Percentiles rank a stretch among this genome's conserved stretches.
Evolutionary conservation across 2,113 vertebrate species (phyloP).

Genomic region (Pteruthius melanotis): DNA sequence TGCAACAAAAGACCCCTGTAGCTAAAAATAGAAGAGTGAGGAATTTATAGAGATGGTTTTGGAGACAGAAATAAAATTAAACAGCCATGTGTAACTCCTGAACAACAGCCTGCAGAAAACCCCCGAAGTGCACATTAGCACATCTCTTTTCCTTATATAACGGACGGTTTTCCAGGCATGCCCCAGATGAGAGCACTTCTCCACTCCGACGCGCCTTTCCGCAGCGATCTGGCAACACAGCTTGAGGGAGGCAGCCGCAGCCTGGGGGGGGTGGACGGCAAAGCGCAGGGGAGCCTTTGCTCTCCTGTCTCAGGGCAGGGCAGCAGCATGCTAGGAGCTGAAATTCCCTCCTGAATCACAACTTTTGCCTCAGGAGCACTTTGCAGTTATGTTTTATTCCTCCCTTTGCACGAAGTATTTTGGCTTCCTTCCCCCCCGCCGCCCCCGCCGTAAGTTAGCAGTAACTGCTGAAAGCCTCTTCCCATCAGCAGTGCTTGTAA

Average conservation of each 20-base stretch:
- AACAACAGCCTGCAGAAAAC: conserved; percentile 50
- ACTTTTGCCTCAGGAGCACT: background rate
- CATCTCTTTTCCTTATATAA: conserved; percentile 32
- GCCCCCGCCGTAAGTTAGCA: background rate
- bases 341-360: background rate
- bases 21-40: conserved; percentile 13
- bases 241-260: conserved; percentile 18
- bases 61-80: conserved; percentile 50
- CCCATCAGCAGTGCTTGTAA: background rate
- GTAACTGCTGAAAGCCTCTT: background rate
- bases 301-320: background rate
- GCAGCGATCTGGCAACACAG: background rate
- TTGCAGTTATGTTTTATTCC: background rate
- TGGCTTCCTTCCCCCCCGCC: background rate
- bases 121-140: conserved; percentile 38
- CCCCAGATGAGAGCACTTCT: conserved; percentile 4
- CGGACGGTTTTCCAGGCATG: conserved; percentile 25
- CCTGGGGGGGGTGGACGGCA: background rate
- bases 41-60: conserved; percentile 40
- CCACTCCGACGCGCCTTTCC: background rate
- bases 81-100: conserved; percentile 12
- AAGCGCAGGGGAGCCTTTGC: background rate
- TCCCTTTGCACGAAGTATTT: background rate
- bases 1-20: background rate
- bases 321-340: background rate